A percentile compares a stretch with the other conserved stretches of the same genome.
Conservation (phyloP, 2,113 vertebrate genomes). For the Clarias macrocephalus region DNA sequence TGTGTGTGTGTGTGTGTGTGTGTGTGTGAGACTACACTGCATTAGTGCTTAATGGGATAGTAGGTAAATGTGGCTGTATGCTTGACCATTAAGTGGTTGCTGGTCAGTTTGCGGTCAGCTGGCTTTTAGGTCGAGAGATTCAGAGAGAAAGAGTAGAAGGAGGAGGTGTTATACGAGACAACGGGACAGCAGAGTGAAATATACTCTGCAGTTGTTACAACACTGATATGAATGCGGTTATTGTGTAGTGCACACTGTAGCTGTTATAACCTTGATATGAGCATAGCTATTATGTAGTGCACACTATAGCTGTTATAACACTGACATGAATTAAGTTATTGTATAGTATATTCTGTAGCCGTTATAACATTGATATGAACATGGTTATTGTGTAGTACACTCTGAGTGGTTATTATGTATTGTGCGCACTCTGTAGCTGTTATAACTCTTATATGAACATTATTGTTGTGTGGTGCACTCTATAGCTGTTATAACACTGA, state of each 20-base stretch:
- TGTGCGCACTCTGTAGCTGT: too few species aligned
- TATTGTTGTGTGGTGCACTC: too few species aligned
- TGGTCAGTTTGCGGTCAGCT: slow-evolving; percentile 39
- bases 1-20: slow-evolving; percentile 1
- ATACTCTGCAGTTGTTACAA: too few species aligned
- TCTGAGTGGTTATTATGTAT: too few species aligned
- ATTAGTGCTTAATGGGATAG: slow-evolving; percentile 25
- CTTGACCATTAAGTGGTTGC: slow-evolving; percentile 32
- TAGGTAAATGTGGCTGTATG: slow-evolving; percentile 6
- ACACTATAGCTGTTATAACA: background rate
- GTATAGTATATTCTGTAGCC: background rate
- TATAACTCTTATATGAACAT: too few species aligned
- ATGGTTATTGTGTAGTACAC: too few species aligned
- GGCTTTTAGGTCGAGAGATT: slow-evolving; percentile 17
- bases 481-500: background rate
- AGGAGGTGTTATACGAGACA: background rate
- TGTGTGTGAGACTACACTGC: background rate
- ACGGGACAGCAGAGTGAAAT: background rate
- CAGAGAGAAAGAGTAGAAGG: background rate
- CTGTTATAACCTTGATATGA: too few species aligned
- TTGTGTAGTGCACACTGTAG: too few species aligned
- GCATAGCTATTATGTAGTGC: too few species aligned
- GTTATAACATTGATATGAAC: background rate
- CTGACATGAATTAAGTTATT: background rate
- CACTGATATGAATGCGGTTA: too few species aligned